A percentile compares a stretch with the other conserved stretches of the same genome.
Evolutionary conservation across 1,140 invertebrate species (phyloP).

Genomic region (Eubasilissa regina): DNA sequence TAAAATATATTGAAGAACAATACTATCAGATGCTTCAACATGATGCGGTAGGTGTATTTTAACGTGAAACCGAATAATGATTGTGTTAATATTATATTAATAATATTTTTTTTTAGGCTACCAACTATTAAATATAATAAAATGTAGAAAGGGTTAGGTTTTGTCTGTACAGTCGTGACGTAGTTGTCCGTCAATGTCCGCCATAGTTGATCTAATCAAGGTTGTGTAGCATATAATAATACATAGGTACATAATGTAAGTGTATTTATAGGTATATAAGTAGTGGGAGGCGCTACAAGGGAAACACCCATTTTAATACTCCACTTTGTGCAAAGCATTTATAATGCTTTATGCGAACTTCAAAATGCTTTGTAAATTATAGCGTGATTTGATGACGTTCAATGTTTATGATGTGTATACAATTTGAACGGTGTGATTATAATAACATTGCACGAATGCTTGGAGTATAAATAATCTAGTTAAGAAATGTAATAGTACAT

Average conservation of each 20-base stretch:
- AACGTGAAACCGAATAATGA: too few relatives aligned
- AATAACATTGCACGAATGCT: slow-evolving; percentile 29
- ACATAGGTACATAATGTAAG: slow-evolving; percentile 1
- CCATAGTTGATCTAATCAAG: slow-evolving; percentile 30
- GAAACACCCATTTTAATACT: slow-evolving; percentile 30
- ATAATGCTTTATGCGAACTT: slow-evolving; percentile 29
- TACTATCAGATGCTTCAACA: too few relatives aligned
- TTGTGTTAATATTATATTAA: too few relatives aligned
- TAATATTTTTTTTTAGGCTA: too few relatives aligned
- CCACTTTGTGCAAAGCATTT: slow-evolving; percentile 24
- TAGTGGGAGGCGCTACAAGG: slow-evolving; percentile 21
- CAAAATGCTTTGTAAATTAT: slow-evolving; percentile 11
- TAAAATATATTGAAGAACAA: too few relatives aligned
- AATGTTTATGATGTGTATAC: slow-evolving; percentile 51
- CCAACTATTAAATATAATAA: too few relatives aligned
- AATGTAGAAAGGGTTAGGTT: slow-evolving; percentile 24
- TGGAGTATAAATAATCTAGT: slow-evolving; percentile 14
- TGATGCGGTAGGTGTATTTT: too few relatives aligned
- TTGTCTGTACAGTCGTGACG: background rate
- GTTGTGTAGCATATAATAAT: background rate
- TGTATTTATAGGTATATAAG: background rate
- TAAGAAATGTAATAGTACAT: too few relatives aligned
- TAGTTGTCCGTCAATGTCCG: background rate
- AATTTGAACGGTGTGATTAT: slow-evolving; percentile 41
- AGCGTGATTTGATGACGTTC: slow-evolving; percentile 38